Evolutionary conservation across 2,888 invertebrate species (phyloP).

Genomic region (Fabriciana adippe): DNA sequence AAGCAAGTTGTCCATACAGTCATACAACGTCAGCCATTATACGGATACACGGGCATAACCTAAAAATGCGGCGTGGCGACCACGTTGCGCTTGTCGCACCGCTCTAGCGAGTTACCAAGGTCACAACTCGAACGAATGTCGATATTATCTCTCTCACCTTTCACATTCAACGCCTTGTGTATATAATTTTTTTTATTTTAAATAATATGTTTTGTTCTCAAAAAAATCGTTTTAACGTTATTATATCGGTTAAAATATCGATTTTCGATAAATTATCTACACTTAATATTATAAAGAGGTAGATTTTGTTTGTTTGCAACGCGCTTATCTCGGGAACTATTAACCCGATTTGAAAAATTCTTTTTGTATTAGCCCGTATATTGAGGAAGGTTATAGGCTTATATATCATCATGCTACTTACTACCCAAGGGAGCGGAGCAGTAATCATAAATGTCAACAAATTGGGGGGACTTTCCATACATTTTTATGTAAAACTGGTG

Average conservation of each 20-base stretch:
- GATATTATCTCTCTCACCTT: conserved; percentile 12
- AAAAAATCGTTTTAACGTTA: neutral
- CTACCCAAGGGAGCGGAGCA: no score
- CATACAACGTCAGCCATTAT: conserved; percentile 5
- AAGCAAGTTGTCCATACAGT: neutral
- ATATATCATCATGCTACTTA: no score
- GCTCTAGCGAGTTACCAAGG: conserved; percentile 24
- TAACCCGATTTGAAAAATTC: no score
- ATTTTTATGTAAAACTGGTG: no score
- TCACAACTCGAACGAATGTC: conserved; percentile 24
- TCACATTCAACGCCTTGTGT: conserved; percentile 20
- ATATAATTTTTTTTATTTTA: neutral
- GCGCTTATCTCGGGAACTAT: no score
- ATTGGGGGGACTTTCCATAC: no score
- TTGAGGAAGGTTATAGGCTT: no score
- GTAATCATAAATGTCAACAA: no score
- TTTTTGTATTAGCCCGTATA: no score
- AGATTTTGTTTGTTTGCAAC: no score
- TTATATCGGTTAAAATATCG: neutral
- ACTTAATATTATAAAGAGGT: no score
- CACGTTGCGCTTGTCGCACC: conserved; percentile 52
- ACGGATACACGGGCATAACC: conserved; percentile 53
- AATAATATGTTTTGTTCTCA: neutral
- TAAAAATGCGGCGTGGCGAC: conserved; percentile 60
- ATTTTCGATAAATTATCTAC: neutral